Percentiles rank a stretch among this genome's conserved stretches.
phyloP scores from a whole-genome alignment of 2,113 vertebrate genomes.

The Holacanthus passer region DNA sequence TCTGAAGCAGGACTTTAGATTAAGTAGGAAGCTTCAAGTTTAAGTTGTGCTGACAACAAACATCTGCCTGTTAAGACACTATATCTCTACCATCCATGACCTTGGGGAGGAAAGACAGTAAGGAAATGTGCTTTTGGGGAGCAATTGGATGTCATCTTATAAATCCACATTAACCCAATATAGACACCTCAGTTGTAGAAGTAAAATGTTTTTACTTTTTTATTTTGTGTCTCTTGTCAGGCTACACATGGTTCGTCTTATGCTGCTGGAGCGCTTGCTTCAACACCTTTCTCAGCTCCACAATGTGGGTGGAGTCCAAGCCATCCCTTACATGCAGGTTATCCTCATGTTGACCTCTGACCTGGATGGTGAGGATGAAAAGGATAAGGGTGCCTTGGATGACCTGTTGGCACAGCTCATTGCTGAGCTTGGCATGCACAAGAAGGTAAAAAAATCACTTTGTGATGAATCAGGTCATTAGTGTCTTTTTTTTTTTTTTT shows the following conservation, averaged over 20 bases:
- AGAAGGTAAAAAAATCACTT: slow-evolving; percentile 85
- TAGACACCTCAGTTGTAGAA: neutral
- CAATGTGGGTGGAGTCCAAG: slow-evolving; percentile 94
- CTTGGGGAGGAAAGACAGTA: neutral
- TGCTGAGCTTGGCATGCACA: slow-evolving; percentile 95
- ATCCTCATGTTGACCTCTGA: slow-evolving; percentile 98
- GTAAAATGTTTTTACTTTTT: neutral
- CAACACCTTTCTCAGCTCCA: slow-evolving; percentile 94
- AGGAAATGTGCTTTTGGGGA: neutral
- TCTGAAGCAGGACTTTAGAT: neutral
- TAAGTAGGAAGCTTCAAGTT: neutral
- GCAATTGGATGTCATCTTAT: neutral
- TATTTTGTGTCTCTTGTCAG: slow-evolving; percentile 74
- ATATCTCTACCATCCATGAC: neutral
- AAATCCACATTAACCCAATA: neutral
- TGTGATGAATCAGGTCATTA: neutral
- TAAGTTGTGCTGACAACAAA: neutral
- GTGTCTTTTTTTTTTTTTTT: neutral
- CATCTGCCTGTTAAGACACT: neutral
- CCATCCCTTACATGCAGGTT: slow-evolving; percentile 99
- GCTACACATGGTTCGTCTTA: slow-evolving; percentile 97
- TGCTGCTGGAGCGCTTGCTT: slow-evolving; percentile 95
- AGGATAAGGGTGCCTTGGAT: slow-evolving; percentile 97
- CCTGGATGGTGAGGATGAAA: slow-evolving; percentile 97
- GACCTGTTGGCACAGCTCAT: slow-evolving; percentile 96